Evolutionary conservation across 2,113 vertebrate species (phyloP).

Genomic region (Castor canadensis): DNA sequence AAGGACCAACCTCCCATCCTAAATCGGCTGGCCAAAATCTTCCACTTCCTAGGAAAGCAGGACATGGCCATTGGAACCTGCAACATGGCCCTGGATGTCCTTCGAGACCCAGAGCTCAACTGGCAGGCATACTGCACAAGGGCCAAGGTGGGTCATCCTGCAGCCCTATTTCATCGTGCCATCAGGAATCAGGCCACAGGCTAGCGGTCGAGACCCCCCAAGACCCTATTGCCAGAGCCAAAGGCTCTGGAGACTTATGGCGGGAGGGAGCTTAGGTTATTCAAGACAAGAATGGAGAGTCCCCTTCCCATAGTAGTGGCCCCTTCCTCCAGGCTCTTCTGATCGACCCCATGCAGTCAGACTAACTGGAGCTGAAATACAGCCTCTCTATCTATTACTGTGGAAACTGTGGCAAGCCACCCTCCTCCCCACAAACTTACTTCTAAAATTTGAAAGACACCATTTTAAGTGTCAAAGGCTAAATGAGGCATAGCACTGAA

Average conservation of each 20-base stretch:
- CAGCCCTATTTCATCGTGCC: not conserved
- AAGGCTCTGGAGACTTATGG: not conserved
- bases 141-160: constrained; percentile 84
- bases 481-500: not conserved
- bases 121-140: constrained; percentile 89
- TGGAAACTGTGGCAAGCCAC: not conserved
- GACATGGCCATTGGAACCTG: constrained; percentile 89
- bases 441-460: not conserved
- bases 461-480: not conserved
- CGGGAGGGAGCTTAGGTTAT: not conserved
- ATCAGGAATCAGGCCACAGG: not conserved
- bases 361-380: not conserved
- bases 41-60: constrained; percentile 87
- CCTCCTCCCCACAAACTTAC: not conserved
- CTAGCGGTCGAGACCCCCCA: too few relatives aligned
- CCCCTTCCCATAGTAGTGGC: not conserved
- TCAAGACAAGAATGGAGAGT: not conserved
- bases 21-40: constrained; percentile 86
- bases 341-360: not conserved
- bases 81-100: constrained; percentile 87
- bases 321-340: not conserved
- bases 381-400: not conserved
- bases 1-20: constrained; percentile 84
- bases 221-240: not conserved
- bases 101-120: constrained; percentile 86